Base-by-base conservation (phyloP, 2,113 vertebrate species). In the Callorhinus ursinus region DNA sequence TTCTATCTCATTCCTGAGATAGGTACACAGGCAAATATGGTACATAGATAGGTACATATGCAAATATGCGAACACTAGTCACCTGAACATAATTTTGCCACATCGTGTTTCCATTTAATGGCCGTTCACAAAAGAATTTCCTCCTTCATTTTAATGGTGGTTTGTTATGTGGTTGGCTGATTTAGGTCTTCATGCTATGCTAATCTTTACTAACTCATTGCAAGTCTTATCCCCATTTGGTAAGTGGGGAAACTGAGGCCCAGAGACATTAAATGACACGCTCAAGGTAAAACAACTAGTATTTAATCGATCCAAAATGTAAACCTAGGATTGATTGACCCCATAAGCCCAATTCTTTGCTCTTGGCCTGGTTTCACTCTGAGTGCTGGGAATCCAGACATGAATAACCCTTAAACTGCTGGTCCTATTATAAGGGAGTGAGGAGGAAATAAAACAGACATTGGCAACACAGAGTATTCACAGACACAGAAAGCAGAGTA, bases 1-100 rank as follows among this genome's bases (percentile, higher is more conserved):
- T 96, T 94, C 3, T 97, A 5, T 87, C 42, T 91, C 39, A 81
- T 96, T 92, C 53, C 49, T 96, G 46, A 91, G 65, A 69, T 59
- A 79, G 49, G 33, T 71, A 57, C 36, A 89, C 18, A 63, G n/a
- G 46, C 51, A 95, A 90, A 83, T 76, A 46, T 4, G 39, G 39
- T 39, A 39, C 39, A 39, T 39, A 91, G 65, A 69, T 59, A 79
- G 49, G 33, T 71, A 57, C 36, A 89, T 14, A 63, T 31, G 46
- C 51, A 95, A 90, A 83, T 76, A 53, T 63, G 77, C 39, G 84
- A 79, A 87, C 94, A n/a, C 36, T 89, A 79, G 33, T 86, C 53
- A 81, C 21, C 18, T 76, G 83, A 88, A 74, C 42, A 21, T 42
- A 82, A 36, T 88, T 95, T 96, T 95, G 86, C n/a, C 59, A 83